Conservation (phyloP, 1,140 invertebrate genomes). For the Pachyrhynchus sulphureomaculatus region DNA sequence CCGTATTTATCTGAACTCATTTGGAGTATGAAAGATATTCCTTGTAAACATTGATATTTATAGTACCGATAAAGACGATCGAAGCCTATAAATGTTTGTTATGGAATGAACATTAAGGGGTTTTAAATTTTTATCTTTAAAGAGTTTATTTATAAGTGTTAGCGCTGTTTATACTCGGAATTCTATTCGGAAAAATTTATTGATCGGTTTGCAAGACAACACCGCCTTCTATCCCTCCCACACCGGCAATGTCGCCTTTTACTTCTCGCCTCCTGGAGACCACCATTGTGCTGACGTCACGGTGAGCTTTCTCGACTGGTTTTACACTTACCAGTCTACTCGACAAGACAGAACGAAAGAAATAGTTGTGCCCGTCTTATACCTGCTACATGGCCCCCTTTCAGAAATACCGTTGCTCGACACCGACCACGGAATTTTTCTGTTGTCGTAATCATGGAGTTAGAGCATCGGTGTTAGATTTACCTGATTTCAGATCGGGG, state of each 20-base stretch:
- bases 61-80: too few species aligned
- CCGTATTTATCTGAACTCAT: too few species aligned
- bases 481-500: conserved; percentile 9
- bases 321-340: conserved; percentile 26
- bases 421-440: conserved; percentile 27
- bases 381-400: conserved; percentile 37
- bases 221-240: background rate
- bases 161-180: too few species aligned
- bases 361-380: conserved; percentile 18
- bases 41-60: too few species aligned
- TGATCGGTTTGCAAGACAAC: background rate
- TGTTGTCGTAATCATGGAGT: conserved; percentile 12
- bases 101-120: too few species aligned
- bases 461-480: conserved; percentile 4
- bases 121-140: too few species aligned
- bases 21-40: too few species aligned
- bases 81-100: too few species aligned
- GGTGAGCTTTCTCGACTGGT: conserved; percentile 28
- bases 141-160: too few species aligned
- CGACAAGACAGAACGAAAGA: conserved; percentile 24
- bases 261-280: conserved; percentile 5
- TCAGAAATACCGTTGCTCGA: conserved; percentile 37
- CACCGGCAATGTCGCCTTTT: background rate
- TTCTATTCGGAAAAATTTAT: too few species aligned
- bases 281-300: conserved; percentile 22